Percentiles rank a stretch among this genome's conserved stretches.
Conservation (phyloP, 2,888 invertebrate genomes). For the Podotricha telesiphe region DNA sequence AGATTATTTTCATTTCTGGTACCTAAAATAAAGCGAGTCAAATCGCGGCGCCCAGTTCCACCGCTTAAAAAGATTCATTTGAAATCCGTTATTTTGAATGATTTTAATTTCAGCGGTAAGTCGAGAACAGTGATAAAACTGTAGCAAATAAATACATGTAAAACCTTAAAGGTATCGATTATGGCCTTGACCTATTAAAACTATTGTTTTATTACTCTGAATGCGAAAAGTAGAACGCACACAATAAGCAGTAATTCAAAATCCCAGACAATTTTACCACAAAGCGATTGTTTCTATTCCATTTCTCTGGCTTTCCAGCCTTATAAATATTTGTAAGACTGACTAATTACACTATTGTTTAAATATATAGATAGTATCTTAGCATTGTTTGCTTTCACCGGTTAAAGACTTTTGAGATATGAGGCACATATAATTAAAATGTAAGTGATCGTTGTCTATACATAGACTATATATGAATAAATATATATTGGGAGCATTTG, state of each 20-base stretch:
- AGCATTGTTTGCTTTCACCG: slow-evolving; percentile 6
- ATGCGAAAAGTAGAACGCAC: neutral
- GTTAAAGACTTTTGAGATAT: too few relatives aligned
- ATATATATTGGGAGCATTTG: too few relatives aligned
- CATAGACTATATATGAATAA: too few relatives aligned
- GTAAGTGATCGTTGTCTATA: too few relatives aligned
- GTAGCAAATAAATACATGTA: neutral
- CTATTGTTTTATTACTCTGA: neutral
- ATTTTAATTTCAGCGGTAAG: too few relatives aligned
- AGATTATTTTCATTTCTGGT: too few relatives aligned
- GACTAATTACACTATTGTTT: slow-evolving; percentile 28
- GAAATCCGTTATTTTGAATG: too few relatives aligned
- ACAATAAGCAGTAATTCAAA: slow-evolving; percentile 9
- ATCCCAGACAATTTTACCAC: slow-evolving; percentile 9
- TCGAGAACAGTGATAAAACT: too few relatives aligned
- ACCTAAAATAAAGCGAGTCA: too few relatives aligned
- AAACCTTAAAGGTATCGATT: neutral
- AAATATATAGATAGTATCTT: slow-evolving; percentile 17
- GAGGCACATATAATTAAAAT: too few relatives aligned
- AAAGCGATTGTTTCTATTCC: slow-evolving; percentile 2
- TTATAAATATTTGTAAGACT: slow-evolving; percentile 29
- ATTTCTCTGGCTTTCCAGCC: slow-evolving; percentile 32
- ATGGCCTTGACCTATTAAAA: neutral
- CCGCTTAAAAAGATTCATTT: too few relatives aligned
- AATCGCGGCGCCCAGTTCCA: too few relatives aligned